Conservation (phyloP, 2,888 invertebrate species). For the Arrhopalites spinosus region DNA sequence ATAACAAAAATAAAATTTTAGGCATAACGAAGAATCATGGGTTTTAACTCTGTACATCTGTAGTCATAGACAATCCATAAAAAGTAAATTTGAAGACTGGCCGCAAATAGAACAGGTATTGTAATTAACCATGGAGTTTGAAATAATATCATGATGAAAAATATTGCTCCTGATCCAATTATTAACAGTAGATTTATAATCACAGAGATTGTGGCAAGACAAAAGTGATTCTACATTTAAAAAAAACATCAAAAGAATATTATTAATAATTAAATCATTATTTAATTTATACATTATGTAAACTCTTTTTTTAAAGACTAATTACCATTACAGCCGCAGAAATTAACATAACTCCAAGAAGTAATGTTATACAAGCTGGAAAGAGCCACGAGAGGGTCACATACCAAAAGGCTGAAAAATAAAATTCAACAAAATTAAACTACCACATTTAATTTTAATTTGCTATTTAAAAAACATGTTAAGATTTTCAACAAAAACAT, state of each 20-base stretch:
- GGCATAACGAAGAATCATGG: slow-evolving; percentile 26
- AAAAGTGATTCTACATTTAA: slow-evolving; percentile 30
- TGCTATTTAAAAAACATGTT: background rate
- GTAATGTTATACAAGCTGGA: slow-evolving; percentile 31
- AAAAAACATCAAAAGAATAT: background rate
- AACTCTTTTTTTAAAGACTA: background rate
- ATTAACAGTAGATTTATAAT: slow-evolving; percentile 31
- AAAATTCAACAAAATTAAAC: slow-evolving; percentile 2
- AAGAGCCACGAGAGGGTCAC: slow-evolving; percentile 32
- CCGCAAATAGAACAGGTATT: slow-evolving; percentile 32
- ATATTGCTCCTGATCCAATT: slow-evolving; percentile 31
- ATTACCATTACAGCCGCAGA: slow-evolving; percentile 29
- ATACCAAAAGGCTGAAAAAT: slow-evolving; percentile 28
- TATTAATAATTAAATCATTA: background rate
- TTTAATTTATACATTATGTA: background rate
- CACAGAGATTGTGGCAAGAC: slow-evolving; percentile 26
- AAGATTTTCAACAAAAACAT: background rate
- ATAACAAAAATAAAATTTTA: background rate
- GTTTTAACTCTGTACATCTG: slow-evolving; percentile 27
- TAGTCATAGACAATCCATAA: slow-evolving; percentile 33
- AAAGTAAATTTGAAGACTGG: slow-evolving; percentile 32
- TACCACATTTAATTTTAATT: too few relatives aligned
- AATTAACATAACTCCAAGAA: slow-evolving; percentile 31
- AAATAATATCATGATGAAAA: slow-evolving; percentile 34
- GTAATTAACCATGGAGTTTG: slow-evolving; percentile 30